These are phyloP conservation scores for Timema cristinae DNA, from an alignment of 2,888 invertebrate species.

Conservation along the genomic window DNA sequence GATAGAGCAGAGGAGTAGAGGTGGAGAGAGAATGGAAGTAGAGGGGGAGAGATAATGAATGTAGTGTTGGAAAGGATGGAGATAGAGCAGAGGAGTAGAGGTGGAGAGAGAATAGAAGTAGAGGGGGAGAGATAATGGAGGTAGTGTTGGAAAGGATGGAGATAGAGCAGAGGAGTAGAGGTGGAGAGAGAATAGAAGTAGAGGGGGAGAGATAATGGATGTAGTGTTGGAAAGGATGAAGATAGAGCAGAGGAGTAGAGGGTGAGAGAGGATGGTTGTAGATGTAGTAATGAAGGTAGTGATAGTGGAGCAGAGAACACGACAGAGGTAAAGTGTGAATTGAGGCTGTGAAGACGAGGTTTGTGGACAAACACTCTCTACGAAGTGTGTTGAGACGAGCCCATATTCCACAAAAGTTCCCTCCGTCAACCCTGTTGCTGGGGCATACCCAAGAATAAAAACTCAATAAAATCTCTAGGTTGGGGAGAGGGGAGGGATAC, in stretches of 20 bases:
- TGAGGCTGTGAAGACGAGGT: no score
- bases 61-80: not conserved
- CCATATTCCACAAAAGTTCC: no score
- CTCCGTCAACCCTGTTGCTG: no score
- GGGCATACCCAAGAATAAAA: no score
- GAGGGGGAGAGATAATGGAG: not conserved
- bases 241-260: not conserved
- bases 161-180: not conserved
- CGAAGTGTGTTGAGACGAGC: no score
- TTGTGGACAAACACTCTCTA: no score
- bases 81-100: not conserved
- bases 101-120: not conserved
- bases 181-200: not conserved
- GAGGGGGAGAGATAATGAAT: not conserved
- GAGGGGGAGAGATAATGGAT: not conserved
- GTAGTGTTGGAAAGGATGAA: not conserved
- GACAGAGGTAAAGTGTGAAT: no score
- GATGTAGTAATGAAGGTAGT: not conserved
- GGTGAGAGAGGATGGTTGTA: not conserved
- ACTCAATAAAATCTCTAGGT: no score
- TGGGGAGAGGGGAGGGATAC: no score
- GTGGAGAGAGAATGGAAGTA: not conserved
- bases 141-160: not conserved
- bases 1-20: not conserved
- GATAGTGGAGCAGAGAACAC: not conserved